Base-by-base conservation (phyloP, 2,888 invertebrate species). In the Troides oblongomaculatus region DNA sequence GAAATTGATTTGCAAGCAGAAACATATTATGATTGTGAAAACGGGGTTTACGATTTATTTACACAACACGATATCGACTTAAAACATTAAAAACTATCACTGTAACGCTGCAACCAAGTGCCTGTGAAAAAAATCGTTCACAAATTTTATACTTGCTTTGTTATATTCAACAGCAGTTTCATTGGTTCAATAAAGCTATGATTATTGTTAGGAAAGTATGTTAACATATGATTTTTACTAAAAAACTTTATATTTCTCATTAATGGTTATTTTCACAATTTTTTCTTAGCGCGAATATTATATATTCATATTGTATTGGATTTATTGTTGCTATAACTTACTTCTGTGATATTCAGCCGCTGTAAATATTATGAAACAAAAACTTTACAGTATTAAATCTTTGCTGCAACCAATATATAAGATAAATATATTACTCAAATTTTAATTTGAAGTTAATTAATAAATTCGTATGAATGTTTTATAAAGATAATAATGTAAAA, bases 21-120 rank as follows among this genome's bases (percentile, higher is more conserved):
- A 92, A 91, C 91, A 90, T 92, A 92, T 92, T 92, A 92, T 90
- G 92, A 92, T 92, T 92, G 90, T 90, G 92, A 90, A 92, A 92
- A 92, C 83, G 88, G 88, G 92, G 92, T 92, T 92, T 92, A 92
- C 92, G 92, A 90, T 91, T 91, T 92, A 92, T 92, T 92, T 91
- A 89, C 90, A 89, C 89, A 88, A 84, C 82, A 85, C 88, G 81
- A 86, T 90, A 90, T 85, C 86, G 84, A 84, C 82, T 88, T 83
- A 75, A 80, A 85, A 87, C 86, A 86, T 83, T 87, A 86, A 84
- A 84, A 85, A 87, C 86, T 89, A 84, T 90, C 90, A 88, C 79
- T 85, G 78, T 79, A 78, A 79, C 73, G 78, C 77, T 81, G 79
- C 81, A 79, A 78, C 77, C 76, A 74, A 77, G 73, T 74, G 73